Evolutionary conservation across 53 echinoderm and acorn worm species (phyloP).

Genomic region (Henricia sp.): DNA sequence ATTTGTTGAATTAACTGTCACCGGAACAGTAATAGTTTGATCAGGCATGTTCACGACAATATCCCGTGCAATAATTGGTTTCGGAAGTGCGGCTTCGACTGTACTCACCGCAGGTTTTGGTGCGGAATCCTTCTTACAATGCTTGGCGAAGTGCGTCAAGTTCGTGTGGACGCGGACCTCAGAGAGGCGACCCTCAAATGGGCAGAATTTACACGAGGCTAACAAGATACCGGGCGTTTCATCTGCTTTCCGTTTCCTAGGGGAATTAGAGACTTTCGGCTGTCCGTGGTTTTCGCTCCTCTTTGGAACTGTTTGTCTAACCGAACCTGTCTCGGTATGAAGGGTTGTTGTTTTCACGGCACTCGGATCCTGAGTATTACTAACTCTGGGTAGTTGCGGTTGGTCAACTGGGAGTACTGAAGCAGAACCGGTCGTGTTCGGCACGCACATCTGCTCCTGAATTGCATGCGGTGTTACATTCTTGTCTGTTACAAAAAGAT

Average conservation of each 20-base stretch:
- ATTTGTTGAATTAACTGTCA: no score
- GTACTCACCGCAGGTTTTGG: no score
- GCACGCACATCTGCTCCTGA: not conserved
- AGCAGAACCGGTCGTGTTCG: not conserved
- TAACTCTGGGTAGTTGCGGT: not conserved
- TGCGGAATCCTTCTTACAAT: slow-evolving; percentile 43
- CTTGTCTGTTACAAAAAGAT: no score
- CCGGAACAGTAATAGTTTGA: no score
- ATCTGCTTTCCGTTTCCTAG: not conserved
- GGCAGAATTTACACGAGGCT: slow-evolving; percentile 66
- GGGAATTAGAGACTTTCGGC: not conserved
- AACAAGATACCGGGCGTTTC: no score
- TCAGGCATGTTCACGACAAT: no score
- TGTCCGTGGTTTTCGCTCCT: not conserved
- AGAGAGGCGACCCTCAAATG: slow-evolving; percentile 42
- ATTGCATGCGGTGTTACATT: not conserved
- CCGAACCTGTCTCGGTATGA: not conserved
- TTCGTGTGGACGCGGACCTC: slow-evolving; percentile 69
- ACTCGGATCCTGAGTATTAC: not conserved
- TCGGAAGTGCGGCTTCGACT: no score
- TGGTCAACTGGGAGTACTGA: not conserved
- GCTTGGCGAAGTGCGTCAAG: slow-evolving; percentile 65
- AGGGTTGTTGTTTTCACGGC: not conserved
- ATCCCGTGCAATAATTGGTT: no score
- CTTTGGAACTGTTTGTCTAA: not conserved